Evolutionary conservation across 1,140 invertebrate species (phyloP), one percentile per base, ranked within the genome.

Genomic region (Euschistus heros): DNA sequence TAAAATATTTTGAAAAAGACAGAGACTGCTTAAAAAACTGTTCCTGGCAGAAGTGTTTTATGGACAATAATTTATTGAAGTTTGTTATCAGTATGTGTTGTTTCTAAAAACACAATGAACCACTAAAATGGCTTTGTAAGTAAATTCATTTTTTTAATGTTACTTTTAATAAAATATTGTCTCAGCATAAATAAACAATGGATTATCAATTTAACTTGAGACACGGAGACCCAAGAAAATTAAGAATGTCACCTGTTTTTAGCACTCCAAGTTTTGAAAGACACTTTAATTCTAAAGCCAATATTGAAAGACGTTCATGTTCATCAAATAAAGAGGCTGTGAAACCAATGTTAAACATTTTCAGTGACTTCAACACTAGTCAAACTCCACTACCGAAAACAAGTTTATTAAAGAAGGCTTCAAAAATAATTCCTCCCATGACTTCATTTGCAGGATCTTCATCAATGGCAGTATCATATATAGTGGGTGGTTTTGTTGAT

Each of bases 191-290:
- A 57, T 57, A 10, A 37, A 37, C 10, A 37, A 37, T 37, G 54
- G 54, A 57, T 57, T 57, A 57, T 26, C 20, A 57, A 24, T 57
- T 57, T 26, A 57, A 57, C 24, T 57, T 57, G 54, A 57, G 24
- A 26, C 24, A 4, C 5, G 47, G 22, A 57, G 18, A 22, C 15
- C 54, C 3, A 24, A 27, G 24, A 26, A 57, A 57, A 57, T 57
- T 57, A 2, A 26, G 24, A 5, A 57, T 57, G 22, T 15, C 54
- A 6, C 24, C 24, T 10, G 18, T 57, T 22, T 26, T 24, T 7
- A 17, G 18, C 20, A 26, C 14, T 26, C 54, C 47, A n/a, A 22
- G 47, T 50, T 50, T 57, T 26, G 15, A 57, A 26, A 57, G 24
- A 27, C 24, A 24, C 24, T 57, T 57, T 26, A 18, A 5, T 24